Percentiles rank a stretch among this genome's conserved stretches.
phyloP scores from a whole-genome alignment of 2,113 vertebrate species.

The Ptyas mucosa region DNA sequence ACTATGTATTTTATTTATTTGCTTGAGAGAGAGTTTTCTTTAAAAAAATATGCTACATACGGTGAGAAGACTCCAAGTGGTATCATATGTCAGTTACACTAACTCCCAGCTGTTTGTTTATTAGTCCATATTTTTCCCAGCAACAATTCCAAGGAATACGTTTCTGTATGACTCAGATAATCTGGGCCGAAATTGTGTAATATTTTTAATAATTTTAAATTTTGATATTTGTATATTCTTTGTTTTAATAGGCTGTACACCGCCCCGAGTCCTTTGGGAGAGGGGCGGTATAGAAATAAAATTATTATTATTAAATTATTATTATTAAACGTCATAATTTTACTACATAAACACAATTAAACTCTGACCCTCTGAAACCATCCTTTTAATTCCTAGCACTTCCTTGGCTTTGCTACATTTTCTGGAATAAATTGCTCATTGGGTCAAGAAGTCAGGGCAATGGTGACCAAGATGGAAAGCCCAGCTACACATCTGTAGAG shows the following conservation, averaged over 20 bases:
- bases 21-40: background rate
- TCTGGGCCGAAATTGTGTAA: too few relatives aligned
- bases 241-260: too few relatives aligned
- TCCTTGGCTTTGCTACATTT: background rate
- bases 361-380: background rate
- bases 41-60: background rate
- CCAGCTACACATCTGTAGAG: background rate
- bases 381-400: background rate
- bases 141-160: background rate
- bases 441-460: background rate
- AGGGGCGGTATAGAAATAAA: too few relatives aligned
- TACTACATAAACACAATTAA: background rate
- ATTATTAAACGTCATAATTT: background rate
- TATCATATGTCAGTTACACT: background rate
- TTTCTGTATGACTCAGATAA: background rate
- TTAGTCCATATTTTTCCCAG: background rate
- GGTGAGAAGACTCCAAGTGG: background rate
- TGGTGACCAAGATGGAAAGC: background rate
- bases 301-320: too few relatives aligned
- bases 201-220: too few relatives aligned
- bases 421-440: background rate
- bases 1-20: background rate
- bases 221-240: too few relatives aligned
- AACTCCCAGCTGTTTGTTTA: background rate
- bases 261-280: too few relatives aligned